phyloP scores from a whole-genome alignment of 23 tunicate genomes.

The Halocynthia aurantium region DNA sequence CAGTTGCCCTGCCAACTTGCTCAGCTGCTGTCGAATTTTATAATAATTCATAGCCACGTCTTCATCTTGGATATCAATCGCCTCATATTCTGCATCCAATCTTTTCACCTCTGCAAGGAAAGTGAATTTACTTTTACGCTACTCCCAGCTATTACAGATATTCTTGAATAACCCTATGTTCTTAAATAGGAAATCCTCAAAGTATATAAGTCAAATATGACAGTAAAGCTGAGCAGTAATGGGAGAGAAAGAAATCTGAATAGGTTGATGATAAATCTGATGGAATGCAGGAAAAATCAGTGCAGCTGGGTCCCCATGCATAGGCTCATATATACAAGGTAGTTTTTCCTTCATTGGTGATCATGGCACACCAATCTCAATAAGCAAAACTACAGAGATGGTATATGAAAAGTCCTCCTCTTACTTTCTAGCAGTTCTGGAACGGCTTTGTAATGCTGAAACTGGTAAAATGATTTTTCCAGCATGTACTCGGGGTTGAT shows the following conservation, averaged over 20 bases:
- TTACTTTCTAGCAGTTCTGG: slow-evolving; percentile 75
- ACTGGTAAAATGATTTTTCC: slow-evolving; percentile 97
- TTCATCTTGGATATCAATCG: slow-evolving; percentile 53
- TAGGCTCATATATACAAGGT: background rate
- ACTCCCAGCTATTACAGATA: background rate
- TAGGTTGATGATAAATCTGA: no score
- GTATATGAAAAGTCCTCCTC: background rate
- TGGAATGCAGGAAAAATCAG: no score
- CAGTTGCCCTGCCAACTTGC: slow-evolving; percentile 53
- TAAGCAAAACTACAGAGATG: background rate
- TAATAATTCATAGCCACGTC: slow-evolving; percentile 79
- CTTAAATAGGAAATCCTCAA: background rate
- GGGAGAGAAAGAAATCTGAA: background rate
- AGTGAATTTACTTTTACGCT: background rate
- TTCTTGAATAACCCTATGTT: background rate
- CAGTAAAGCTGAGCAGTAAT: background rate
- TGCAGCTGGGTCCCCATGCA: background rate
- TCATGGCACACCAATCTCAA: no score
- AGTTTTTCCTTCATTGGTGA: no score
- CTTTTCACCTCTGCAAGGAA: slow-evolving; percentile 25
- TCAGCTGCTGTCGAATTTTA: slow-evolving; percentile 76
- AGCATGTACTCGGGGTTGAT: slow-evolving; percentile 96
- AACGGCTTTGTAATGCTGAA: slow-evolving; percentile 91
- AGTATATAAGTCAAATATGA: background rate
- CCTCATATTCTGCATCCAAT: slow-evolving; percentile 34